Base-by-base conservation (phyloP, 2,113 vertebrate species). In the Perccottus glenii region DNA sequence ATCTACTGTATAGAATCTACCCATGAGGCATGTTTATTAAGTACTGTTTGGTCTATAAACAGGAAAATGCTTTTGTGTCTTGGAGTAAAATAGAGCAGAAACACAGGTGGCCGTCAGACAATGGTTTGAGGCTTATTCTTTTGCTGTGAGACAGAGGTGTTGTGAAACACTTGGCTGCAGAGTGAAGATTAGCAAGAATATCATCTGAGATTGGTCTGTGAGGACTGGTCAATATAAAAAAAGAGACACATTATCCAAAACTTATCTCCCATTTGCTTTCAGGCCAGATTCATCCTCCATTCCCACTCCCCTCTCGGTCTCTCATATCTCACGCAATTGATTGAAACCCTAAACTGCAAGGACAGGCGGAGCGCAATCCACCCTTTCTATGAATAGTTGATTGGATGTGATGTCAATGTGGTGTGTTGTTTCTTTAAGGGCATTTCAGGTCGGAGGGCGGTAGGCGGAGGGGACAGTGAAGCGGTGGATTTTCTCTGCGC, bases 301-400 rank as follows among this genome's bases (percentile, higher is more conserved):
- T 14, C 66, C 62, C 66, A 53, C 60, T 46, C 35, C 62, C 64
- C 62, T 51, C 40, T 53, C 15, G 4, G 49, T 66, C 73, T 75
- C 75, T 79, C 81, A 77, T 78, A 78, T 82, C 80, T 82, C 84
- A 82, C 38, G 62, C 76, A 69, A 89, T 91, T 78, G 88, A 89
- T 87, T 87, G 87, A 88, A 87, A 87, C 74, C 60, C 76, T 85
- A 89, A 89, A 88, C 83, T 72, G 59, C 43, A 0, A 78, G 70
- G 83, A 73, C 60, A 44, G 66, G 38, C 50, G 6, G 35, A 67
- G 63, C 19, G 19, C 80, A 68, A 75, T 83, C 81, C 73, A 60
- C 71, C 76, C 67, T 78, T 72, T 81, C 82, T 84, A 66, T 86
- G 86, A 86, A 88, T 82, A 88, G 85, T 86, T 81, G 85, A 88